Conservation (phyloP, 2,113 vertebrate species). For the Panthera leo region DNA sequence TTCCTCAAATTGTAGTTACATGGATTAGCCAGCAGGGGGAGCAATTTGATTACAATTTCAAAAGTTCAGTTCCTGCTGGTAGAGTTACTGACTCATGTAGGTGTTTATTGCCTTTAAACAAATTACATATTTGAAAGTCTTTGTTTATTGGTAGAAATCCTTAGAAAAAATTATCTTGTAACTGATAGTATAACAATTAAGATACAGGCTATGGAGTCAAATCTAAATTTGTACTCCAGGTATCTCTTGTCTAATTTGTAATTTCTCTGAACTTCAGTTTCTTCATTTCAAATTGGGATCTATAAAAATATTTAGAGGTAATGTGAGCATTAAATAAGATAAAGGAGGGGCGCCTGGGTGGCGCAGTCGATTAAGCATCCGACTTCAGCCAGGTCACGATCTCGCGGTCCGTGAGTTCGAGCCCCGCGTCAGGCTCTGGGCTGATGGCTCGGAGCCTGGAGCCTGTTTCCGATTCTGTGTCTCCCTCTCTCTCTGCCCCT, state of each 20-base stretch:
- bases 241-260: not conserved
- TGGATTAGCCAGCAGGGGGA: constrained; percentile 29
- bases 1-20: constrained; percentile 36
- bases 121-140: not conserved
- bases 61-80: not conserved
- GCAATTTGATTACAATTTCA: constrained; percentile 30
- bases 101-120: constrained; percentile 30
- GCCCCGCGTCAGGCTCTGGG: too few relatives aligned
- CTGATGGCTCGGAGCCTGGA: too few relatives aligned
- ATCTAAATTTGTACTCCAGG: not conserved
- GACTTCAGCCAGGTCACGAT: too few relatives aligned
- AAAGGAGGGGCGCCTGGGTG: not conserved
- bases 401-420: too few relatives aligned
- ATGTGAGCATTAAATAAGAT: constrained; percentile 8
- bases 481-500: too few relatives aligned
- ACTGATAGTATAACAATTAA: not conserved
- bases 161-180: constrained; percentile 34
- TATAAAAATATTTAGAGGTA: not conserved
- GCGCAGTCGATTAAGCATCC: too few relatives aligned
- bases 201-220: not conserved
- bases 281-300: not conserved
- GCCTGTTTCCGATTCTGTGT: too few relatives aligned
- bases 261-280: constrained; percentile 37
- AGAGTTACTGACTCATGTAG: not conserved
- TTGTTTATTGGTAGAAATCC: constrained; percentile 13